phyloP scores from a whole-genome alignment of 2,797 vertebrate species.

The Notolepis coatsorum region DNA sequence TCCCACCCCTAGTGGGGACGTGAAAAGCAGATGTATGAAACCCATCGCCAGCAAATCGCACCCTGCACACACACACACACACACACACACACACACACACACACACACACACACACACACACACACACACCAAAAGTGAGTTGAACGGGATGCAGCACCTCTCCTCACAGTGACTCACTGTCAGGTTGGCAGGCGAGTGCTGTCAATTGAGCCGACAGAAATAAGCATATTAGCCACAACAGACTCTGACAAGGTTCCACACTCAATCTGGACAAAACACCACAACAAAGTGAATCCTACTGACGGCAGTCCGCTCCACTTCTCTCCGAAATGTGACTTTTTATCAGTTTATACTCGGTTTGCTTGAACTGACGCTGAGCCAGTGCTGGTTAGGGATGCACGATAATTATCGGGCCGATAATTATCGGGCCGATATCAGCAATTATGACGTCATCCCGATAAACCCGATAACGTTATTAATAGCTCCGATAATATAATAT shows the following conservation, averaged over 20 bases:
- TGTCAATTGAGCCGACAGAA: conserved; percentile 76
- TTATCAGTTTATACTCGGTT: conserved; percentile 55
- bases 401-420: too few relatives aligned
- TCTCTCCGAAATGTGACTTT: conserved; percentile 38
- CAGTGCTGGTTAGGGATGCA: too few relatives aligned
- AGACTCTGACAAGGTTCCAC: conserved; percentile 72
- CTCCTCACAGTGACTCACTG: conserved; percentile 68
- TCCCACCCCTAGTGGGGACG: too few relatives aligned
- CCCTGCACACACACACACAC: background rate
- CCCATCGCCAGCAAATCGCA: too few relatives aligned
- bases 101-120: conserved; percentile 37
- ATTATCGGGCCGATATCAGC: too few relatives aligned
- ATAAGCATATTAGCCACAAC: conserved; percentile 72
- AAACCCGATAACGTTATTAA: too few relatives aligned
- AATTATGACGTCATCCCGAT: too few relatives aligned
- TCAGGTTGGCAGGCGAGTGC: conserved; percentile 66
- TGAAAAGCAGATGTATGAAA: too few relatives aligned
- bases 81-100: background rate
- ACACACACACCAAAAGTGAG: conserved; percentile 28
- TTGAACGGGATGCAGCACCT: conserved; percentile 63
- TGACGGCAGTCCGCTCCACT: conserved; percentile 56
- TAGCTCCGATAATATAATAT: too few relatives aligned
- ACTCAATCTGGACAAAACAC: conserved; percentile 63
- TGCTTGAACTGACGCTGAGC: conserved; percentile 50
- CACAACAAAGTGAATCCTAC: conserved; percentile 40